Conservation (phyloP, 1,140 invertebrate species). For the Conus betulinus region DNA sequence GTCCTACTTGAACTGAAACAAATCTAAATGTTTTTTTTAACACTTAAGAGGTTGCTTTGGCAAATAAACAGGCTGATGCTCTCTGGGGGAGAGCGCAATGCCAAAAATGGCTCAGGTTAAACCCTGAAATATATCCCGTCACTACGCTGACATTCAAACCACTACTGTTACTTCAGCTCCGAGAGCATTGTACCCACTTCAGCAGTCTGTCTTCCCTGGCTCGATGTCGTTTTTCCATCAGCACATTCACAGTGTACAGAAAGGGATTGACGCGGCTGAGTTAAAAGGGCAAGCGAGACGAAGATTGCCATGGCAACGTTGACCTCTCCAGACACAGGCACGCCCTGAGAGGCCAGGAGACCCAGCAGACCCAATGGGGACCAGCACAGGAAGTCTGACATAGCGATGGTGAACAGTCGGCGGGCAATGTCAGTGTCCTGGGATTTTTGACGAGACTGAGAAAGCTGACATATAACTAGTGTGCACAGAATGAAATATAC, state of each 20-base stretch:
- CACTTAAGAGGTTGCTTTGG: no score
- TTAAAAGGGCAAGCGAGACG: conserved; percentile 51
- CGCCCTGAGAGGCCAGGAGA: conserved; percentile 41
- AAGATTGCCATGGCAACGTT: conserved; percentile 53
- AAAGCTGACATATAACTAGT: background rate
- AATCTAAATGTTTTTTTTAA: no score
- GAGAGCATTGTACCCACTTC: background rate
- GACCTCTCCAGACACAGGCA: conserved; percentile 47
- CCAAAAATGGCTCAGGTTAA: no score
- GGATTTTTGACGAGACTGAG: background rate
- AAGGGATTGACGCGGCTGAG: conserved; percentile 57
- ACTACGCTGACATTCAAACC: no score
- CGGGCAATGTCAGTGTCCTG: conserved; percentile 46
- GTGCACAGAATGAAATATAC: conserved; percentile 41
- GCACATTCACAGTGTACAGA: conserved; percentile 37
- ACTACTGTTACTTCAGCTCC: no score
- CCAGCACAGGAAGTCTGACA: conserved; percentile 44
- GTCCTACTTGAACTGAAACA: no score
- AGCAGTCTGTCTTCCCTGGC: background rate
- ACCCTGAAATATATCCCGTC: no score
- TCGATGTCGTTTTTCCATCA: background rate
- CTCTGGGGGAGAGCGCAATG: no score
- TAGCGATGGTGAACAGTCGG: conserved; percentile 37
- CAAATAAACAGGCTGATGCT: no score
- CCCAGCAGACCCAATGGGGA: conserved; percentile 34